Evolutionary conservation across 2,888 invertebrate genomes (phyloP), one percentile per base, ranked within the genome.

Genomic region (Pomacea canaliculata): DNA sequence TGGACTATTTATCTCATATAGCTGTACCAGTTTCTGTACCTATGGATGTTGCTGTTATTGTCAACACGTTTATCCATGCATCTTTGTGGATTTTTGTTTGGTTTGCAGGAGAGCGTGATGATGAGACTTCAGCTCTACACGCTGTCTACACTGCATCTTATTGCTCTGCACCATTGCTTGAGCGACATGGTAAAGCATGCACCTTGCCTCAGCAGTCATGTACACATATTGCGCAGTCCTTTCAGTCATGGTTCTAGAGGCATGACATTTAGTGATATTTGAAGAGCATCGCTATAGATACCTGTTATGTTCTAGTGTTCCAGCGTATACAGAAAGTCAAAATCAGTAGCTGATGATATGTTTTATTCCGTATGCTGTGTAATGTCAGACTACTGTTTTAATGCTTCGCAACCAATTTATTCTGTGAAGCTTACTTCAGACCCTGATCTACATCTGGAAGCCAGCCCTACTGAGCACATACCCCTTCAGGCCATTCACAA

Each of bases 121-220:
- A 86, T 85, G 73, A 81, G 80, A 72, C 79, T 88, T 49, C 85
- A 85, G 78, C 76, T 88, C 65, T 85, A 83, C 81, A 83, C 88
- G 18, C 81, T 85, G 80, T 82, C 86, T 23, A 83, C 85, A 18
- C 65, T 67, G 7, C 83, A 84, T 68, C 81, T 88, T 23, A 83
- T 87, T 37, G 79, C 83, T 12, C 78, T 88, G 19, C 85, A 85
- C 76, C 73, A 76, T n/a, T 80, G 81, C 51, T 81, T 88, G 12
- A 78, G 69, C 27, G 81, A 83, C 67, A 78, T 84, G 77, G 85
- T 86, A 78, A 81, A 84, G 83, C 51, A 16, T 56, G 3, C 8
- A 7, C 51, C 51, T 56, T 56, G 10, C 51, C 5, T 3, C 37
- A 37, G 37, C 37, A 37, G 37, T 37, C 37, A 37, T 5, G 2